Evolutionary conservation across 2,888 invertebrate genomes (phyloP).

Genomic region (Orchesella flavescens): DNA sequence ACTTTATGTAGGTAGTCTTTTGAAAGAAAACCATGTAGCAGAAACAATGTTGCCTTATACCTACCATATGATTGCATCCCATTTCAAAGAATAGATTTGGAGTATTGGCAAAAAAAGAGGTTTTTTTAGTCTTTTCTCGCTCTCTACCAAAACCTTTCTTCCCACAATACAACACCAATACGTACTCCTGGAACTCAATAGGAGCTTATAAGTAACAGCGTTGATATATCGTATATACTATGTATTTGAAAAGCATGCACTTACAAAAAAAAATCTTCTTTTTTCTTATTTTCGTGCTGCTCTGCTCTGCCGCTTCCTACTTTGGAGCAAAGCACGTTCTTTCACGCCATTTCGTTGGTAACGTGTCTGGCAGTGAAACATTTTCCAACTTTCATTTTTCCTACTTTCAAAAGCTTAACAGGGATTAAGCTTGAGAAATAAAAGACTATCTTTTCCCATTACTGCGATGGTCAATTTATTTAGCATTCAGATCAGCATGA

Average conservation of each 20-base stretch:
- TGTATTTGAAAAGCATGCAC: background rate
- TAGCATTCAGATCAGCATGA: conserved; percentile 61
- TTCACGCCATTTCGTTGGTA: background rate
- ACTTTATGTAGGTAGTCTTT: background rate
- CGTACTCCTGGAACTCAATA: background rate
- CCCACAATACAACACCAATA: no score
- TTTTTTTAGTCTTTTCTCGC: background rate
- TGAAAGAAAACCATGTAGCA: background rate
- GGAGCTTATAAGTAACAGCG: no score
- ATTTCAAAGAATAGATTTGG: conserved; percentile 16
- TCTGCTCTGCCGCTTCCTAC: background rate
- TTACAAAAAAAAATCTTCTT: conserved; percentile 6
- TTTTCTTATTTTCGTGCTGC: background rate
- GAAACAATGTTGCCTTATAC: background rate
- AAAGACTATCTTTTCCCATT: conserved; percentile 56
- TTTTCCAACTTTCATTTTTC: conserved; percentile 41
- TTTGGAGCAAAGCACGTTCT: conserved; percentile 18
- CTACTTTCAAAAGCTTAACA: conserved; percentile 45
- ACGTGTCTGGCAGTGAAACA: background rate
- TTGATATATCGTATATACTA: background rate
- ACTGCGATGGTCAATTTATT: conserved; percentile 58
- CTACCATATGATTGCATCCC: background rate
- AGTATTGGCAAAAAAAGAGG: conserved; percentile 18
- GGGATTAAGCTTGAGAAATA: conserved; percentile 45
- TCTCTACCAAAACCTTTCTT: background rate